These are phyloP conservation scores for Dasypogon diadema DNA, from an alignment of 2,888 invertebrate genomes.

Conservation along the genomic window DNA sequence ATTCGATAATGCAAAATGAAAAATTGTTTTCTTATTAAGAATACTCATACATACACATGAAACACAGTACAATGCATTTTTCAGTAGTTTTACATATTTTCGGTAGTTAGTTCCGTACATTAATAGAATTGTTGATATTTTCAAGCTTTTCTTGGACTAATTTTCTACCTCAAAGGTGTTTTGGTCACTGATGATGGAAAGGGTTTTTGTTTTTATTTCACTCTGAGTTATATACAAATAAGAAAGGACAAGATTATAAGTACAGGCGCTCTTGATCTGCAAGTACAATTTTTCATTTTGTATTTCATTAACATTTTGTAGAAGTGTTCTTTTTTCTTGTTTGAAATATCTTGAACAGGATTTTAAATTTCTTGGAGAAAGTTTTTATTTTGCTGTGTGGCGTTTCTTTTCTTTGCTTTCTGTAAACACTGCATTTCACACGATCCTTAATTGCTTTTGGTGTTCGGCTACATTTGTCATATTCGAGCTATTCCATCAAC, in stretches of 20 bases:
- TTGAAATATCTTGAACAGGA: not conserved
- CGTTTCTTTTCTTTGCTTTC: conserved; percentile 38
- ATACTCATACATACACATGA: conserved; percentile 25
- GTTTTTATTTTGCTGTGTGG: conserved; percentile 12
- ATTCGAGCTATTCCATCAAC: too few relatives aligned
- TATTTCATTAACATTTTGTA: conserved; percentile 56
- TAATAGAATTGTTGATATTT: not conserved
- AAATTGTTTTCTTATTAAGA: conserved; percentile 59
- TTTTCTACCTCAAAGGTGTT: not conserved
- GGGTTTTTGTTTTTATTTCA: not conserved
- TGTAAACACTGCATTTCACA: too few relatives aligned
- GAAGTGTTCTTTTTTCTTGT: not conserved
- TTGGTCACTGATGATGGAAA: too few relatives aligned
- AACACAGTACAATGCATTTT: conserved; percentile 10
- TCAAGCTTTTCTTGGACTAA: conserved; percentile 24
- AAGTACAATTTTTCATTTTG: conserved; percentile 60
- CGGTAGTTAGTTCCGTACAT: not conserved
- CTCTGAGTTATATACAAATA: too few relatives aligned
- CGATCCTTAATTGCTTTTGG: too few relatives aligned
- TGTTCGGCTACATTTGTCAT: too few relatives aligned
- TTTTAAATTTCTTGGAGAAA: not conserved
- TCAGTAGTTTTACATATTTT: not conserved
- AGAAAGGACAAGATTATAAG: not conserved
- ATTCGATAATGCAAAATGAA: conserved; percentile 60
- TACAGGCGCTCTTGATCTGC: not conserved